Base-by-base conservation (phyloP, 1,140 invertebrate genomes). In the Pseudomyrmex gracilis region DNA sequence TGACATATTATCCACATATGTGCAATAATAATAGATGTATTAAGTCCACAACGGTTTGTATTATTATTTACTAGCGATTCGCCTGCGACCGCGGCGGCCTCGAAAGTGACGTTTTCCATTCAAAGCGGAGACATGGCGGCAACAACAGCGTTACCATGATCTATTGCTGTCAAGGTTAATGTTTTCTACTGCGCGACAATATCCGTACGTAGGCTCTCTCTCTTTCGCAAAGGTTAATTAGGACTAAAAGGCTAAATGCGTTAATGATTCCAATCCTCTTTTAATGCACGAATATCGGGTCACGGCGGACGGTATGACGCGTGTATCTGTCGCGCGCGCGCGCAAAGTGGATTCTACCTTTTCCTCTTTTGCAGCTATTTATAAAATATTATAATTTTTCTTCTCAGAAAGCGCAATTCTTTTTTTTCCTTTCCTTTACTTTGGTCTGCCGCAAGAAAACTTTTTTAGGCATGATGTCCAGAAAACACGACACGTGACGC, bases 161-260 rank as follows among this genome's bases (percentile, higher is more conserved):
- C 66, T 78, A 82, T 82, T 84, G 55, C 68, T 13, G 15, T 60
- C 73, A 84, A 88, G 86, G 86, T 84, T 74, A 87, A 87, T 61
- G 49, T 47, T 34, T 34, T 70, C 51, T 17, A 68, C 55, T 68
- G 58, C 47, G 49, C 53, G 82, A 87, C 87, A 78, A 85, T 82
- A 55, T 57, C 58, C 47, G 4, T 34, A 68, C n/a, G 55, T 73
- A 74, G 70, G 22, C 5, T 34, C 34, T 34, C 34, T 24, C 24
- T 24, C 24, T 24, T 34, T 34, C 7, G 43, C 43, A 57, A 85
- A 66, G 49, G 68, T 85, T 87, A 70, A 49, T 57, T 85, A 60
- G 55, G 55, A 64, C 51, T 53, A 80, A 82, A 80, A 76, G 60
- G 70, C 57, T 60, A 71, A 67, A 58, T 51, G 61, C 20, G 51